These are phyloP conservation scores for Trachemys scripta DNA, from an alignment of 2,113 vertebrate genomes.

Conservation along the genomic window DNA sequence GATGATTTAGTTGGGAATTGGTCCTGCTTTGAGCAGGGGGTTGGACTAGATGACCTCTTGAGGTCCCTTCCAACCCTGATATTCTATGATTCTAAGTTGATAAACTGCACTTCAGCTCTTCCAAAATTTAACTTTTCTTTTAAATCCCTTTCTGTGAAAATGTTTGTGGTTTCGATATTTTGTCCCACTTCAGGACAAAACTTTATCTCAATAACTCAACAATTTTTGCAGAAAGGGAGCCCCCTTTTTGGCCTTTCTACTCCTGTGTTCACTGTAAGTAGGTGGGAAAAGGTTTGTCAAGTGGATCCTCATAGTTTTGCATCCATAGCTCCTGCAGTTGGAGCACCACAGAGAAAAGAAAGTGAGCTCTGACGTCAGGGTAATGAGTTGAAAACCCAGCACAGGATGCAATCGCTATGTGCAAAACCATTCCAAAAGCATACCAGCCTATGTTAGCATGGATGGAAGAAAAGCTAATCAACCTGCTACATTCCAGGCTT, in stretches of 20 bases:
- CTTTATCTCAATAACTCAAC: background rate
- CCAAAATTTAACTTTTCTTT: no score
- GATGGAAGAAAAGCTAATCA: background rate
- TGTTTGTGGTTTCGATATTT: background rate
- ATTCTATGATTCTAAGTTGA: no score
- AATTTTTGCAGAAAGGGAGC: background rate
- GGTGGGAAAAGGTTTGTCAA: background rate
- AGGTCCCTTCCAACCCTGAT: no score
- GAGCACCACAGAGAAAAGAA: background rate
- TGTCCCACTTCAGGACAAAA: background rate
- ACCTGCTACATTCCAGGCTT: background rate
- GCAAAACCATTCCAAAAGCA: background rate
- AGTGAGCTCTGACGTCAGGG: background rate
- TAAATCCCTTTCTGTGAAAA: no score
- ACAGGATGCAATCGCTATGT: background rate
- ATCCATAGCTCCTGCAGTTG: background rate
- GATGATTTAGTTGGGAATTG: no score
- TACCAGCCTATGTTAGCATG: background rate
- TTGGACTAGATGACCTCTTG: no score
- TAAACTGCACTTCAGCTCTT: no score
- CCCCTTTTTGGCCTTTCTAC: background rate
- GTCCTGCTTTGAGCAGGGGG: no score
- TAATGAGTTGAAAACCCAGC: background rate
- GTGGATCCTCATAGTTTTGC: background rate
- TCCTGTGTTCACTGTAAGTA: background rate